phyloP scores from a whole-genome alignment of 2,113 vertebrate genomes.

The Phrynosoma platyrhinos region DNA sequence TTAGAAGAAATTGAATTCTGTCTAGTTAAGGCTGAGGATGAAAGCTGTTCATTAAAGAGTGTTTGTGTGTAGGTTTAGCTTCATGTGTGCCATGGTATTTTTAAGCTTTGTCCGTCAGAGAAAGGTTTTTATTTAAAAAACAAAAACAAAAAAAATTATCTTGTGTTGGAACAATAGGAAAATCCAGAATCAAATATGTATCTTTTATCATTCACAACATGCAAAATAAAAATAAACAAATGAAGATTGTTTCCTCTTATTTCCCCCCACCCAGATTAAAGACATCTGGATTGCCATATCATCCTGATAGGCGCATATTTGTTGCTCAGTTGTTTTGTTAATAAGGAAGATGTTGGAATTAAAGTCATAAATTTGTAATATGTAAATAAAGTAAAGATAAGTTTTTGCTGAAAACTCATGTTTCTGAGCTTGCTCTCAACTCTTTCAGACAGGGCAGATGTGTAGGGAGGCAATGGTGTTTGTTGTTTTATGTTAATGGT shows the following conservation, averaged over 20 bases:
- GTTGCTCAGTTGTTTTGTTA: background rate
- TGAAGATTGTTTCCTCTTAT: constrained; percentile 81
- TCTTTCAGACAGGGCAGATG: too few species aligned
- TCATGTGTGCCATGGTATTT: constrained; percentile 78
- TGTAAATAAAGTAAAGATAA: background rate
- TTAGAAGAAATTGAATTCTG: constrained; percentile 67
- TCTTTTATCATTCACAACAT: constrained; percentile 76
- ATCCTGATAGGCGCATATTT: constrained; percentile 1
- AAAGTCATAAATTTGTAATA: background rate
- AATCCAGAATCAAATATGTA: constrained; percentile 78
- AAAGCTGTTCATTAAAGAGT: constrained; percentile 72
- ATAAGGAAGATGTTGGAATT: constrained; percentile 30
- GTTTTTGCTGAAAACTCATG: too few species aligned
- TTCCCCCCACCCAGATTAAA: constrained; percentile 43
- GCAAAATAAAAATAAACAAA: constrained; percentile 75
- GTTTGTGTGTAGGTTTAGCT: constrained; percentile 79
- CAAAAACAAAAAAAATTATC: constrained; percentile 64
- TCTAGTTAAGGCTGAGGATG: constrained; percentile 77
- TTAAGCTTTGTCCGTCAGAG: constrained; percentile 78
- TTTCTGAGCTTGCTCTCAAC: too few species aligned
- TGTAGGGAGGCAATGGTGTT: too few species aligned
- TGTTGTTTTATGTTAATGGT: too few species aligned
- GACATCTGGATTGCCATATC: constrained; percentile 38
- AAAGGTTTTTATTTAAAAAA: constrained; percentile 69
- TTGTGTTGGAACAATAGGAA: constrained; percentile 80